A percentile compares a stretch with the other conserved stretches of the same genome.
These are phyloP conservation scores for Agonopterix alstromeriana DNA, from an alignment of 2,888 invertebrate species.

Conservation along the genomic window DNA sequence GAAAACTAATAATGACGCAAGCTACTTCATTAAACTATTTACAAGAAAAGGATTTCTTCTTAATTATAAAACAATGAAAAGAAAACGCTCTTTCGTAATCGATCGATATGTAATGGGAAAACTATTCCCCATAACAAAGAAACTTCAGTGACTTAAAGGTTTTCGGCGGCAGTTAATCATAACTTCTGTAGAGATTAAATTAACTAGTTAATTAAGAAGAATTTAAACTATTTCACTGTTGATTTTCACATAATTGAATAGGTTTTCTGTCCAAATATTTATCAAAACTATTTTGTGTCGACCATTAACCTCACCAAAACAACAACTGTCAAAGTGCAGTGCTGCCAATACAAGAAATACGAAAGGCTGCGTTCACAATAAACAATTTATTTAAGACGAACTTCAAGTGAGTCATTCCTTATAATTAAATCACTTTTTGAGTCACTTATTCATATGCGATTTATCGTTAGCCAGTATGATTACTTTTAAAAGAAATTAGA, in stretches of 20 bases:
- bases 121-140: slow-evolving; percentile 68
- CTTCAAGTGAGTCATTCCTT: too few relatives aligned
- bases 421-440: too few relatives aligned
- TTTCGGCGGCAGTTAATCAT: slow-evolving; percentile 15
- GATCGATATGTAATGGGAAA: slow-evolving; percentile 65
- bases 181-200: slow-evolving; percentile 16
- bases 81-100: slow-evolving; percentile 68
- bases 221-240: slow-evolving; percentile 21
- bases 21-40: slow-evolving; percentile 17
- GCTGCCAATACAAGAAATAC: neutral
- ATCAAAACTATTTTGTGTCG: slow-evolving; percentile 54
- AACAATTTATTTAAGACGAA: too few relatives aligned
- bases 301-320: slow-evolving; percentile 54
- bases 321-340: slow-evolving; percentile 39
- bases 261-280: slow-evolving; percentile 46
- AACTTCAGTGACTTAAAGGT: slow-evolving; percentile 31
- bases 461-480: too few relatives aligned
- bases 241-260: slow-evolving; percentile 36
- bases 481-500: too few relatives aligned
- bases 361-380: too few relatives aligned
- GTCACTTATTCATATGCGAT: too few relatives aligned
- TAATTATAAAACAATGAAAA: slow-evolving; percentile 30
- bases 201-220: slow-evolving; percentile 27
- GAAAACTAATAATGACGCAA: slow-evolving; percentile 16
- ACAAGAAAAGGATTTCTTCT: slow-evolving; percentile 5